Percentiles rank a stretch among this genome's conserved stretches.
phyloP scores from a whole-genome alignment of 2,797 vertebrate genomes.

The Tenualosa ilisha region DNA sequence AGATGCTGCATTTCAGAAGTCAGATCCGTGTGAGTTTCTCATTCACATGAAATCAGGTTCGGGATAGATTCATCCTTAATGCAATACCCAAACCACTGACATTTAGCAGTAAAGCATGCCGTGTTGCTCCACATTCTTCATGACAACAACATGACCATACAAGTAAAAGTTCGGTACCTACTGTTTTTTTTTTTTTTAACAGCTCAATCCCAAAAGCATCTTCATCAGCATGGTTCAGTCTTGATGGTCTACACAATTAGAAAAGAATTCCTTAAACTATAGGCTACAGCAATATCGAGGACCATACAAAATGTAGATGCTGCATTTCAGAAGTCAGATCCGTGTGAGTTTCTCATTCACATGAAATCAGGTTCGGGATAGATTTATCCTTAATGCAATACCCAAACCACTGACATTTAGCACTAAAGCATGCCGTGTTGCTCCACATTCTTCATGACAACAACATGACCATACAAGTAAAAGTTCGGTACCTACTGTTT shows the following conservation, averaged over 20 bases:
- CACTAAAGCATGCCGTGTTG: too few species aligned
- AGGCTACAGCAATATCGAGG: neutral
- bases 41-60: constrained; percentile 27
- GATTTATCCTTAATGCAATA: constrained; percentile 31
- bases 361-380: constrained; percentile 25
- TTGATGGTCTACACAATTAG: too few species aligned
- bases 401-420: too few species aligned
- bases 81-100: neutral
- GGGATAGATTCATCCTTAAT: constrained; percentile 33
- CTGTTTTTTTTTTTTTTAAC: neutral
- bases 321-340: constrained; percentile 61
- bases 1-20: constrained; percentile 54
- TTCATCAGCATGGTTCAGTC: neutral
- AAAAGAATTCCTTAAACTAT: neutral
- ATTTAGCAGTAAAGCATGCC: too few species aligned
- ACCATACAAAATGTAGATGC: neutral
- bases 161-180: neutral
- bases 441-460: neutral
- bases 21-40: constrained; percentile 47
- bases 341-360: constrained; percentile 30
- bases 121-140: neutral
- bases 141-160: neutral
- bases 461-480: neutral
- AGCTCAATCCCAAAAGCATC: neutral
- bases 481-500: neutral